A percentile compares a stretch with the other conserved stretches of the same genome.
These are phyloP conservation scores for Empis livida DNA, from an alignment of 2,888 invertebrate genomes.

Conservation along the genomic window DNA sequence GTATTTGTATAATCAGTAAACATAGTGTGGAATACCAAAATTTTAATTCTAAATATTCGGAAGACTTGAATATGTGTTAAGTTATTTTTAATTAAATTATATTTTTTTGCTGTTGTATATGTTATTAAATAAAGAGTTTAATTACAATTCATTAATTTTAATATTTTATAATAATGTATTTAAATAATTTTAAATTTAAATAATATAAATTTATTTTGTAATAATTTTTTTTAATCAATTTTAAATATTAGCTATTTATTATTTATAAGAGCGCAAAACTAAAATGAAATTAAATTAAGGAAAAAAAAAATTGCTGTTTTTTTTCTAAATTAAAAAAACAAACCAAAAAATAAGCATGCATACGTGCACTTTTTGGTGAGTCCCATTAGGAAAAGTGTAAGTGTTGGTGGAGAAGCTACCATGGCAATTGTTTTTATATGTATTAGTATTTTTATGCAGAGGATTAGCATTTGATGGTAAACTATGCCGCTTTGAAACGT, in stretches of 20 bases:
- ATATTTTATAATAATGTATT: too few species aligned
- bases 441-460: slow-evolving; percentile 12
- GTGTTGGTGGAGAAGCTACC: slow-evolving; percentile 10
- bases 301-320: background rate
- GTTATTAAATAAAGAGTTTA: too few species aligned
- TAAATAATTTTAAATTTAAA: too few species aligned
- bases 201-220: too few species aligned
- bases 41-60: too few species aligned
- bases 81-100: too few species aligned
- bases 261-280: background rate
- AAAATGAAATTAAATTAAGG: background rate
- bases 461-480: slow-evolving; percentile 15
- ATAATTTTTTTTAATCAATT: too few species aligned
- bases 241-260: background rate
- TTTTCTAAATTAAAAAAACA: slow-evolving; percentile 2
- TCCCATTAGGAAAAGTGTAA: slow-evolving; percentile 21
- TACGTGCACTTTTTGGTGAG: slow-evolving; percentile 33
- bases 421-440: slow-evolving; percentile 9
- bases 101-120: too few species aligned
- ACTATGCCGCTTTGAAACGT: slow-evolving; percentile 12
- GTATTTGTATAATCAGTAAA: too few species aligned
- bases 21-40: too few species aligned
- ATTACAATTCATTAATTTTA: too few species aligned
- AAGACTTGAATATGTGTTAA: too few species aligned
- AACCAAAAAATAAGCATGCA: slow-evolving; percentile 22